phyloP scores from a whole-genome alignment of 2,113 vertebrate species.

The western clawed frog (Xenopus tropicalis) region UCB_Xtro_10.0 CM004451.2:66716001-66716500 shows the following conservation, averaged over 20 bases:
- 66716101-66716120: neutral
- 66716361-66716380: too few relatives aligned
- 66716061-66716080: conserved; percentile 68
- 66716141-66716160: conserved; percentile 38
- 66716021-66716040: conserved; percentile 70
- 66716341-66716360: too few relatives aligned
- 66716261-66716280: neutral
- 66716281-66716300: too few relatives aligned
- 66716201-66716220: conserved; percentile 63
- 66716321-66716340: too few relatives aligned
- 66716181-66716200: conserved; percentile 62
- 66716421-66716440: too few relatives aligned
- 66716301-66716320: too few relatives aligned
- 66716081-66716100: neutral
- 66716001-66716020: conserved; percentile 73
- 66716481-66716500: too few relatives aligned
- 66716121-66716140: neutral
- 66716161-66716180: conserved; percentile 59
- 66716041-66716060: conserved; percentile 69
- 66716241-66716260: conserved; percentile 61
- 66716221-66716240: conserved; percentile 67
- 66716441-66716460: too few relatives aligned
- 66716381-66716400: too few relatives aligned
- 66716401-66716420: too few relatives aligned
- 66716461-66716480: too few relatives aligned